phyloP scores from a whole-genome alignment of 2,888 invertebrate genomes.

The Cosmorhoe ocellata region DNA sequence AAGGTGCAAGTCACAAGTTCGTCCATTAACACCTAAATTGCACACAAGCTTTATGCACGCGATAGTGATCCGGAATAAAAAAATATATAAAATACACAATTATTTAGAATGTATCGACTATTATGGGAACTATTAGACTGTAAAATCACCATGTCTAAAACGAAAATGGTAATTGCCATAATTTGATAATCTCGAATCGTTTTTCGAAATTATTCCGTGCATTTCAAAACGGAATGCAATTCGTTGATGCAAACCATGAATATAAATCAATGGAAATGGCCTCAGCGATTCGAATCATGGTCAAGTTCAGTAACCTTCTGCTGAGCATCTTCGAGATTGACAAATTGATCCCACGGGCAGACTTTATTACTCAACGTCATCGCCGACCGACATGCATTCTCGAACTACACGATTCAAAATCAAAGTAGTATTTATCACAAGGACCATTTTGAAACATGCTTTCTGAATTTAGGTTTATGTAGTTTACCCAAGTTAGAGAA shows the following conservation, averaged over 20 bases:
- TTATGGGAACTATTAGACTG: conserved; percentile 19
- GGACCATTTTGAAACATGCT: no score
- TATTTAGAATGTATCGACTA: no score
- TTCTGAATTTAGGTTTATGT: no score
- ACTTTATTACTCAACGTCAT: conserved; percentile 37
- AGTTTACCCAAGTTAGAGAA: no score
- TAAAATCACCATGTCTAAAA: conserved; percentile 37
- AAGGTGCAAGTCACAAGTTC: not conserved
- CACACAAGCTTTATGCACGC: no score
- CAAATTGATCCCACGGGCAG: conserved; percentile 51
- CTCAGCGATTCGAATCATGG: conserved; percentile 57
- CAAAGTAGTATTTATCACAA: not conserved
- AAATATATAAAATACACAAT: no score
- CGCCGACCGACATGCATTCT: conserved; percentile 14
- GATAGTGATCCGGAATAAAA: no score
- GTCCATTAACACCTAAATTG: no score
- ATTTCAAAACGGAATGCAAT: conserved; percentile 43
- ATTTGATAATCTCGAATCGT: conserved; percentile 33
- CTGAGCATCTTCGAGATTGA: conserved; percentile 49
- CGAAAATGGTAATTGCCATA: conserved; percentile 31
- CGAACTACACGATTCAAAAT: not conserved
- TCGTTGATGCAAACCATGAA: conserved; percentile 56
- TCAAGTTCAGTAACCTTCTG: conserved; percentile 62
- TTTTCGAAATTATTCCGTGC: conserved; percentile 41
- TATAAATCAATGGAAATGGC: conserved; percentile 66